phyloP scores from a whole-genome alignment of 37 sponge, comb jelly and placozoan species.

The Aplysina aerophoba region DNA sequence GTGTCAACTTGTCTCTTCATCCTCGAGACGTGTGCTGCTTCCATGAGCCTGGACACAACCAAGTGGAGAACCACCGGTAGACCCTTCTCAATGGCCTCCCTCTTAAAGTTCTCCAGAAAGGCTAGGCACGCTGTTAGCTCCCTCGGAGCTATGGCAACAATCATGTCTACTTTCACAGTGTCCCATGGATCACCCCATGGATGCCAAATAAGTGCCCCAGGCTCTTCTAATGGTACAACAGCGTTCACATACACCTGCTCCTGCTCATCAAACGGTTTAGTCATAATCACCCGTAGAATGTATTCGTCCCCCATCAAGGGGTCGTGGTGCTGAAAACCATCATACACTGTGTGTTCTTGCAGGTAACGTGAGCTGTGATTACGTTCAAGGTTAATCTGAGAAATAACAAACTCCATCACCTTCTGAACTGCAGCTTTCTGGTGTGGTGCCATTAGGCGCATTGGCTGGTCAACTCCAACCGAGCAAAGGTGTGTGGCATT shows the following conservation, averaged over 20 bases:
- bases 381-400: background rate
- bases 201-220: background rate
- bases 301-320: slow-evolving; percentile 18
- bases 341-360: background rate
- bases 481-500: background rate
- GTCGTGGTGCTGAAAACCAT: background rate
- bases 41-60: background rate
- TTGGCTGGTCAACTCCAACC: background rate
- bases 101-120: background rate
- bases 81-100: background rate
- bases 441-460: background rate
- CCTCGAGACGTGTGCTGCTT: too few species aligned
- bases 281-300: background rate
- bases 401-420: background rate
- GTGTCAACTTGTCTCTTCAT: background rate
- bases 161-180: background rate
- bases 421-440: slow-evolving; percentile 9
- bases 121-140: background rate
- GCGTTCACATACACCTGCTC: background rate
- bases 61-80: slow-evolving; percentile 8
- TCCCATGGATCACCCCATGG: background rate
- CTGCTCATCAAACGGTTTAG: background rate
- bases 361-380: background rate
- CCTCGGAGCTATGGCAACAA: background rate
- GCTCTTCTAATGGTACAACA: background rate